Base-by-base conservation (phyloP, 23 tunicate species). In the Ascidia mentula region DNA sequence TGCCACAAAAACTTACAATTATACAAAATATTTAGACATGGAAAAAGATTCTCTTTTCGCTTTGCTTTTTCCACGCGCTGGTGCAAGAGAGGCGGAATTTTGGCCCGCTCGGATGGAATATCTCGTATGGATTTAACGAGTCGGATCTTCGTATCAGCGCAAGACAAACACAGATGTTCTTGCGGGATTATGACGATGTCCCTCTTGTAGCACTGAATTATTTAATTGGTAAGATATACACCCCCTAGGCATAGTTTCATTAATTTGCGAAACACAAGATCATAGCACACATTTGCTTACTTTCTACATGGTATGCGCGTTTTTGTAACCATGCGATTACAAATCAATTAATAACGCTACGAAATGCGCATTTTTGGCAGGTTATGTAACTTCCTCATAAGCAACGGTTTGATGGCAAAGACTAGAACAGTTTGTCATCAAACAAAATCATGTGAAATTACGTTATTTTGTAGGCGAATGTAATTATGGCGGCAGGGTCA, bases 61-160 rank as follows among this genome's bases (percentile, higher is more conserved):
- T 91, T 46, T 91, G 97, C 69, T 91, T 91, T 76, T 91, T 91
- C 80, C 97, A 91, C 40, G 97, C 97, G 30, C 84, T 91, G 13
- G 90, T 91, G 18, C 97, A 91, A 86, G 97, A 91, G 69, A 60
- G 97, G 38, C 77, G 90, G 33, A 91, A 77, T 36, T 91, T 91
- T 81, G 97, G 97, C 24, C 87, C 97, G 0, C 83, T 91, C 0
- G 97, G 97, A 2, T 91, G 97, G 97, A 91, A 91, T 45, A 91
- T 91, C 40, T 69, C 97, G 37, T 91, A 91, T 80, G 97, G 89
- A 59, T 91, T 91, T 59, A 91, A 91, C 53, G 97, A 91, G 59
- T 91, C 97, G 18, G 97, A 91, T 40, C 85, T 91, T 17, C 82
- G 97, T 32, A 91, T 91, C 46, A 91, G 97, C 45, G 72, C 86